Base-by-base conservation (phyloP, 1,140 invertebrate species). In the Pseudachorutes palmiensis region DNA sequence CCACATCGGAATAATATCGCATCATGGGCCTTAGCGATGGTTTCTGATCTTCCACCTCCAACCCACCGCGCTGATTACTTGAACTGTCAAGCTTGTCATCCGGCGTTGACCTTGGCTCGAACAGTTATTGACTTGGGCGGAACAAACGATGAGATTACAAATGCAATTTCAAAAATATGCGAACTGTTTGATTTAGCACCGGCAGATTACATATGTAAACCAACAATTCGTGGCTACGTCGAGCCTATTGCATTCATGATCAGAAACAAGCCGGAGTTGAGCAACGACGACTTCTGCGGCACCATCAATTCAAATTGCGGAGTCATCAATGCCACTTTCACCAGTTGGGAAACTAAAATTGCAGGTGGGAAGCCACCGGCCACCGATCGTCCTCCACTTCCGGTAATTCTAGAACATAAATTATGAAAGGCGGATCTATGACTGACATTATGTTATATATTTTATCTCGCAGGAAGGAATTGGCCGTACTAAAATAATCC, bases 401-500 rank as follows among this genome's bases (percentile, higher is more conserved):
- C 49, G 12, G 65, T 70, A 63, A 60, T 3, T 9, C 12, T 48
- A 3, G 36, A 41, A 3, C 30, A 48, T 22, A 14, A 31, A 45
- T 41, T 45, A 29, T 60, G 22, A 28, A 28, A 60, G 12, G 19
- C 16, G 9, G 12, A 32, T 63, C 16, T 3, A 41, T 12, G 14
- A 63, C n/a, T 63, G 14, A 2, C 32, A n/a, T 60, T 14, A 30
- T 28, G 2, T 30, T 14, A 9, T 14, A 22, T 51, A 22, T 9
- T 24, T 28, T 49, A n/a, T 55, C 2, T 60, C 60, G n/a, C 36
- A 66, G 64, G 5, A 9, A 2, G 55, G 26, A 22, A n/a, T 59
- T 58, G 68, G 67, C 9, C 75, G 78, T 9, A 76, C 75, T 24
- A 80, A 81, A 74, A 77, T 83, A 29, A 70, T 83, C 29, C 82